Conservation (phyloP, 1,140 invertebrate species). For the Lepidotrigona ventralis region DNA sequence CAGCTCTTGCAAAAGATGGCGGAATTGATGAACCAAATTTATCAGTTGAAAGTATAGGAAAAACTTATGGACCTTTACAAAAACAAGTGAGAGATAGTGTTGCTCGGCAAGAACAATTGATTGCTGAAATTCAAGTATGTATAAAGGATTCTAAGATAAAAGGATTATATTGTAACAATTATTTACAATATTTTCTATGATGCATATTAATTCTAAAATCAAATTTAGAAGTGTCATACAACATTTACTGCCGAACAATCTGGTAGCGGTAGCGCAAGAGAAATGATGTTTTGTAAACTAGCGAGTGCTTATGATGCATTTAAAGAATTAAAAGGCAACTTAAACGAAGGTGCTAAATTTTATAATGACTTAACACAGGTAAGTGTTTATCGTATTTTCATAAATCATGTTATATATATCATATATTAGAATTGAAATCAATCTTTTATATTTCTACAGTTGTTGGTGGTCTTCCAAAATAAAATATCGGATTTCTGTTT, state of each 20-base stretch:
- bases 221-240: constrained; percentile 84
- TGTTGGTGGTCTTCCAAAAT: constrained; percentile 97
- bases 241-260: constrained; percentile 88
- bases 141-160: not conserved
- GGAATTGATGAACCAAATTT: constrained; percentile 92
- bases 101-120: constrained; percentile 88
- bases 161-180: not conserved
- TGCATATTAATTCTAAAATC: not conserved
- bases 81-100: constrained; percentile 89
- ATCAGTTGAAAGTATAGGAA: constrained; percentile 88
- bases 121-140: constrained; percentile 87
- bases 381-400: constrained; percentile 27
- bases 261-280: constrained; percentile 85
- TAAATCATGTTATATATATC: not conserved
- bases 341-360: constrained; percentile 98
- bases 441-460: constrained; percentile 79
- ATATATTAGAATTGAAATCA: not conserved
- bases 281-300: constrained; percentile 91
- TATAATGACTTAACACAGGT: constrained; percentile 97
- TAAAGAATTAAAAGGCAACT: constrained; percentile 93
- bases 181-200: not conserved
- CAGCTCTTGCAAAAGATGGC: constrained; percentile 90
- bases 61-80: constrained; percentile 90
- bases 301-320: constrained; percentile 95
- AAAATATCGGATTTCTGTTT: constrained; percentile 99